Evolutionary conservation across 2,113 vertebrate species (phyloP).

Genomic region (Arvicanthis niloticus): DNA sequence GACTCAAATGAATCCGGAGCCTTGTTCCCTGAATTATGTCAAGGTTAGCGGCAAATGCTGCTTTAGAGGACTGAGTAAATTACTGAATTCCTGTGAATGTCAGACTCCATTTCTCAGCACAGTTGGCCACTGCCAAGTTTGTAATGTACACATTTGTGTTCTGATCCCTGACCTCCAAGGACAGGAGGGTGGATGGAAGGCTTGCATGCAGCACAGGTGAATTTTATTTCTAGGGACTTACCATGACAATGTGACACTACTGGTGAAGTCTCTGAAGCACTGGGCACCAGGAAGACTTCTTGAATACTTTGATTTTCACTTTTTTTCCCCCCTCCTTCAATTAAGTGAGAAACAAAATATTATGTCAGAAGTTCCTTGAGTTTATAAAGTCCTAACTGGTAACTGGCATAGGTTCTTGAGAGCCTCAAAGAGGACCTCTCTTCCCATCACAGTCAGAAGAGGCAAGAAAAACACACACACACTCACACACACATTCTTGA

Average conservation of each 20-base stretch:
- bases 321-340: not conserved
- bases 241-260: not conserved
- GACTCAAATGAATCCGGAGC: constrained; percentile 10
- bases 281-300: not conserved
- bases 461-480: not conserved
- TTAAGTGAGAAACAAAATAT: not conserved
- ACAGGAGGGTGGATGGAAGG: not conserved
- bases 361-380: not conserved
- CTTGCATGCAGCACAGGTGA: constrained; percentile 40
- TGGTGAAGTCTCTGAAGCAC: not conserved
- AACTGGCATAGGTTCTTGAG: not conserved
- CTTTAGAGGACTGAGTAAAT: constrained; percentile 49
- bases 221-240: constrained; percentile 41
- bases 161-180: constrained; percentile 51
- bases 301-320: not conserved
- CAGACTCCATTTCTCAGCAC: constrained; percentile 63
- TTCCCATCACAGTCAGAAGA: not conserved
- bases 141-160: constrained; percentile 62
- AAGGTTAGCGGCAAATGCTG: constrained; percentile 55
- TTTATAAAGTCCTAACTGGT: not conserved
- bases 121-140: constrained; percentile 61
- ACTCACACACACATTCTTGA: not conserved
- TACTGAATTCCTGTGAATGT: constrained; percentile 63
- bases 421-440: not conserved
- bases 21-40: constrained; percentile 50